Evolutionary conservation across 1,140 invertebrate genomes (phyloP), one percentile per base, ranked within the genome.

Genomic region (Scaptomyza pallida): DNA sequence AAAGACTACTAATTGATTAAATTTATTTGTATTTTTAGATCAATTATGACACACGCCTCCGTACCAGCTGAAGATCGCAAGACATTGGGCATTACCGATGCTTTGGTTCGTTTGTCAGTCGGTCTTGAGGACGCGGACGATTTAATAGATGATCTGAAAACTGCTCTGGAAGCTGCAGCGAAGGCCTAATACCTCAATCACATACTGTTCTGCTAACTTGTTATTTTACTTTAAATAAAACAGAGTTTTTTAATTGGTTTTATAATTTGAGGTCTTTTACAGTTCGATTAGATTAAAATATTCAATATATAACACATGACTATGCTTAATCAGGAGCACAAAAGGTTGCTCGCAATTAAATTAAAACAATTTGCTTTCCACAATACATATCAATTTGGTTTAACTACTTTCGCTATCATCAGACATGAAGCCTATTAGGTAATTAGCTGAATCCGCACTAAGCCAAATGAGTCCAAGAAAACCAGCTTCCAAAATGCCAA

Each of bases 51-150:
- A 0, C 96, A 97, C 82, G 95, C 96, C 12, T 96, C 96, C 0
- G 93, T 97, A 8, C 95, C 96, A 2, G 92, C 92, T 63, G 95
- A 95, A 15, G 94, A 96, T 61, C 92, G 97, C 78, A 92, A 90
- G 16, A 90, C 93, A 37, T 92, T 99, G 6, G 97, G 97, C 5
- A 98, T 99, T 47, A 95, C 94, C 0, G 96, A 99, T 89, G 94
- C 95, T 26, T 92, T 99, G 1, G 95, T 99, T 62, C 93, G 98
- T 61, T 91, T 99, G 5, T 99, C 98, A 0, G 95, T 99, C 37
- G 98, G 98, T 4, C 92, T 99, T 5, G 98, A 99, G 93, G 95
- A 97, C 75, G 92, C 94, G 6, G 93, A 96, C 35, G 98, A 99
- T 93, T 92, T 99, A 9, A 94, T 99, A 21, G 91, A 93, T n/a